Evolutionary conservation across 2,888 invertebrate species (phyloP), one percentile per base, ranked within the genome.

Genomic region (Panzeria rudis): DNA sequence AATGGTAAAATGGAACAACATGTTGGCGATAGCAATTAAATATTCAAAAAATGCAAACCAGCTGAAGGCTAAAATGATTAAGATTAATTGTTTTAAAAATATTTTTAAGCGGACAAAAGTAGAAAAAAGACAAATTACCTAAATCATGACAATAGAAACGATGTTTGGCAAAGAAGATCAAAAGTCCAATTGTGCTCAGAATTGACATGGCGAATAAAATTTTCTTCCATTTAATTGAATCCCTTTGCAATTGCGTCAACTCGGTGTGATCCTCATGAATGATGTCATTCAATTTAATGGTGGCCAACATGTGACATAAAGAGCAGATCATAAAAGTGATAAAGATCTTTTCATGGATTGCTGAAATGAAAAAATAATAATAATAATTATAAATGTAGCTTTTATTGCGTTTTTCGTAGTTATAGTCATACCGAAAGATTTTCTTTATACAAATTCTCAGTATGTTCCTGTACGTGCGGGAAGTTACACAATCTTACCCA

Each of bases 1-100:
- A 75, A 97, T 97, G 50, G 97, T 96, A 87, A 97, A 95, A 91
- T 98, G 98, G 93, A 97, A 98, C 81, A 96, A 96, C 97, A 98
- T 98, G 93, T 98, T 98, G 87, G 97, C 96, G 75, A 96, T 95
- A 77, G 98, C 98, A 90, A 98, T 96, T 90, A 97, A 94, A 92
- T 98, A 98, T 93, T 98, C 98, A 92, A 97, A 98, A 80, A 97
- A 94, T 1, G 98, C 97, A 93, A 98, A 98, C 96, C 97, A 97
- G 91, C 97, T 98, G 93, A 98, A 98, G 62, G 98, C 98, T 98
- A 94, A 94, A 47, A 59, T 0, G 87, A 84, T 83, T 66, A 20
- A 83, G 64, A 62, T 38, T 13, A 82, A 61, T 20, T 13, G 23
- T 23, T 52, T 7, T 9, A 4, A 52, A 52, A 11, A 47, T 17